Conservation (phyloP, 2,888 invertebrate genomes). For the Nomada fucata region DNA sequence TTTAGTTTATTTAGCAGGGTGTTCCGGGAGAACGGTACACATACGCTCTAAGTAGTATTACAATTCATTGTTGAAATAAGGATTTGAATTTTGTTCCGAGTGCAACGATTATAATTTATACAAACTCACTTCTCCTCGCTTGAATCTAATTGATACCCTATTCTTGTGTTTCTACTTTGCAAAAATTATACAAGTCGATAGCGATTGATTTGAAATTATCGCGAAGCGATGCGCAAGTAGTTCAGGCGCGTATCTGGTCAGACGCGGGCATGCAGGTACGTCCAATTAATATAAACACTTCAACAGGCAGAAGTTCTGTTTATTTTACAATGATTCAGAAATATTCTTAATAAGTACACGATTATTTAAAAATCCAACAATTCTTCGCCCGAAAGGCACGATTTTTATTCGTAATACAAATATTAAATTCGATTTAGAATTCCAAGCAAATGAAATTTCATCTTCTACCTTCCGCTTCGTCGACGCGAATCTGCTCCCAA, state of each 20-base stretch:
- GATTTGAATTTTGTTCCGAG: neutral
- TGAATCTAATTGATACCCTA: neutral
- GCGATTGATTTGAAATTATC: neutral
- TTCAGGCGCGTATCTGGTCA: neutral
- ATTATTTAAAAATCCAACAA: too few relatives aligned
- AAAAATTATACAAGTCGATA: neutral
- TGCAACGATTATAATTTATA: neutral
- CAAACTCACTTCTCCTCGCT: neutral
- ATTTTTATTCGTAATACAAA: neutral
- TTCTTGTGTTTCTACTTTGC: neutral
- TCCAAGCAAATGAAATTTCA: neutral
- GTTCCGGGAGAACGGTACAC: constrained; percentile 6
- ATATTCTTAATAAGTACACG: too few relatives aligned
- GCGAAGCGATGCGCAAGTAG: constrained; percentile 16
- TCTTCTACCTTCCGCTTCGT: neutral
- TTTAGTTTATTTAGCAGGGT: constrained; percentile 4
- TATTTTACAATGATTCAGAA: too few relatives aligned
- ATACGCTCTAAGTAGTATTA: neutral
- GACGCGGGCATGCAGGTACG: neutral
- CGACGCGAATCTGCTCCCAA: neutral
- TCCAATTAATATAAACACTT: too few relatives aligned
- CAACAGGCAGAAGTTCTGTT: too few relatives aligned
- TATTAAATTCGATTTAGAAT: neutral
- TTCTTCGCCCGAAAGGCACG: neutral
- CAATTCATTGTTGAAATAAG: constrained; percentile 1